Conservation (phyloP, 2,797 vertebrate species). For the Scyliorhinus canicula region DNA sequence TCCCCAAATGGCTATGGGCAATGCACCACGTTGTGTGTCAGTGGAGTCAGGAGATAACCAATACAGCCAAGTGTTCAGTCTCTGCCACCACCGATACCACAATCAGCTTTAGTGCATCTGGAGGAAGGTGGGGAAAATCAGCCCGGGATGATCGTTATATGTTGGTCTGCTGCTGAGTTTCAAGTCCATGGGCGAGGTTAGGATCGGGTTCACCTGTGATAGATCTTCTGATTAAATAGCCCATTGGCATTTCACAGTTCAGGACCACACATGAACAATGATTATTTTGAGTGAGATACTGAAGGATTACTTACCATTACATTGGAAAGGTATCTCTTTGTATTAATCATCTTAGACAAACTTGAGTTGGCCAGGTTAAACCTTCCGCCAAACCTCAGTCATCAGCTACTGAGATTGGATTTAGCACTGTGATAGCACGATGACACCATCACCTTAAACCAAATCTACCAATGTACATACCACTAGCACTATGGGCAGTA, state of each 20-base stretch:
- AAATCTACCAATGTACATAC: not conserved
- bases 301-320: not conserved
- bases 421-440: not conserved
- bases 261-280: not conserved
- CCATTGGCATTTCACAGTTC: not conserved
- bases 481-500: not conserved
- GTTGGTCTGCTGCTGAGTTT: not conserved
- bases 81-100: too few species aligned
- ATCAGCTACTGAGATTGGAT: not conserved
- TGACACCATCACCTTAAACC: not conserved
- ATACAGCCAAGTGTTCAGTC: too few species aligned
- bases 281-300: not conserved
- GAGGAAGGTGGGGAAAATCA: not conserved
- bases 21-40: not conserved
- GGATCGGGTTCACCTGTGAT: not conserved
- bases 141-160: not conserved
- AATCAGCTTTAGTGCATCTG: not conserved
- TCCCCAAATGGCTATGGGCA: not conserved
- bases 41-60: not conserved
- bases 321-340: not conserved
- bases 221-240: not conserved
- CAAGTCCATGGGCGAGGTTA: not conserved
- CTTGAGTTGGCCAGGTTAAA: not conserved
- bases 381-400: not conserved
- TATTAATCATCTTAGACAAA: too few species aligned